Evolutionary conservation across 64 coral and sea anemone genomes (phyloP), one percentile per base, ranked within the genome.

Genomic region (Montipora foliosa): DNA sequence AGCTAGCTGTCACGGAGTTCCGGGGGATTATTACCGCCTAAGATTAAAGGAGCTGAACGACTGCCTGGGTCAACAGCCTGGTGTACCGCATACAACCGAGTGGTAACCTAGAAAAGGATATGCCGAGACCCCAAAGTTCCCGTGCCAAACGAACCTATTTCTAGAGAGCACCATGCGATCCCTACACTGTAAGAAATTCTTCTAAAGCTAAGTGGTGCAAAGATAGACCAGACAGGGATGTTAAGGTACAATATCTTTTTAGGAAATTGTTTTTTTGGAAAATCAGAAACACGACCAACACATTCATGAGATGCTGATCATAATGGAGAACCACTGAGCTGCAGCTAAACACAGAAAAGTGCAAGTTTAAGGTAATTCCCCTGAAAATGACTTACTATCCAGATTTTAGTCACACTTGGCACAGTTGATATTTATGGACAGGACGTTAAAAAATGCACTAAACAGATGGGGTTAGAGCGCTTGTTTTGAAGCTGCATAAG

Each of bases 311-410:
- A 90, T 95, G 87, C 50, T 95, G 12, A 6, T 29, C 13, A n/a
- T 78, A 72, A 80, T 95, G 79, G 55, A 58, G 74, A 60, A 48
- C 2, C 15, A 85, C 73, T 76, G 80, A 87, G 5, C 78, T 90
- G 49, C 90, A 90, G 87, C 67, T 90, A 8, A 95, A 86, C 59
- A 71, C 93, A 20, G 93, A 95, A 17, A 90, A 90, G 76, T 94
- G 87, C 77, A 67, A 82, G 21, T 83, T 94, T 52, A 95, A 90
- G 77, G 29, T 29, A 29, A 29, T 29, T 29, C 29, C 29, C 29
- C 29, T 29, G 29, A 29, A 29, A 29, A 29, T 29, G 29, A 29
- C 29, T 29, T 29, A 29, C 67, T 29, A 1, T 29, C 29, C 29
- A 29, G 29, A 29, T 29, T 29, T 29, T 0, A 29, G 29, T 29